Base-by-base conservation (phyloP, 2,797 vertebrate genomes). In the Leontopithecus rosalia region DNA sequence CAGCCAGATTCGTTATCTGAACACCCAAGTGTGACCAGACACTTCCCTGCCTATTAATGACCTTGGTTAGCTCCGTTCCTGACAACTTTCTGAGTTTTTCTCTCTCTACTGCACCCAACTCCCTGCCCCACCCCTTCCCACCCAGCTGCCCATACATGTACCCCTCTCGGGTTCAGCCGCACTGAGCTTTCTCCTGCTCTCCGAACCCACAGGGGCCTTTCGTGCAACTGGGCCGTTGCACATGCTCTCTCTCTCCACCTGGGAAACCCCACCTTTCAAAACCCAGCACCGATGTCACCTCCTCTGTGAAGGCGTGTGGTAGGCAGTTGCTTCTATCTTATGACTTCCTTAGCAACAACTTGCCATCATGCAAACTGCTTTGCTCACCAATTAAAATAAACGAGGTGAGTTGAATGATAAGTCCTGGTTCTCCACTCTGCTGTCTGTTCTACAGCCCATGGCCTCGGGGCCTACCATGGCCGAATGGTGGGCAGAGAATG, bases 71-170 rank as follows among this genome's bases (percentile, higher is more conserved):
- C 14, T 64, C 33, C 3, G 1, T 7, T 48, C 7, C 55, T 11
- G 12, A 28, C 10, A 15, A 20, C 95, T 64, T 20, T 41, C 80
- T 11, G 20, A 39, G 61, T 5, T n/a, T 33, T 1, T 64, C 14
- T 64, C 30, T 30, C 86, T 48, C 36, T 15, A 28, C 36, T 5
- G 30, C 20, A 55, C 19, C 84, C 20, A 1, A 2, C 58, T 58
- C 30, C 43, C 26, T 46, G 11, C 58, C 11, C 11, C 3, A 5
- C 1, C n/a, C 50, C 10, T 36, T 7, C n/a, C 33, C 50, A 39
- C 3, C 22, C n/a, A 26, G 39, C 39, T 4, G 1, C 79, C 55
- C 22, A 64, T 7, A 6, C 58, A 9, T 0, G 3, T n/a, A 24
- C 28, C 48, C 50, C 70, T 7, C 33, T 11, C 5, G 0, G 17